Conservation (phyloP, 92 coral and sea anemone genomes). For the Parazoanthus atlanticus region DNA sequence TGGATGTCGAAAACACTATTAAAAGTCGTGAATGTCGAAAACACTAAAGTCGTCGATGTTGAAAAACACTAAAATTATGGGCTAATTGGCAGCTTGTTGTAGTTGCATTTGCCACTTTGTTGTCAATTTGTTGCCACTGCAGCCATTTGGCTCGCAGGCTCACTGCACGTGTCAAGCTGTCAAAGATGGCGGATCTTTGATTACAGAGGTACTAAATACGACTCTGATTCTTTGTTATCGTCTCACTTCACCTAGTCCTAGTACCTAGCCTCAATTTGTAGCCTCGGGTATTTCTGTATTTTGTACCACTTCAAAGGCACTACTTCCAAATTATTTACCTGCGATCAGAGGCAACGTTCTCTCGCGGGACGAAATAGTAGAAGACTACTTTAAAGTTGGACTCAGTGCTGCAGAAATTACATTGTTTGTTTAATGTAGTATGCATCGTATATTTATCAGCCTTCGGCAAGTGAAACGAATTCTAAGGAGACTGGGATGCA, state of each 20-base stretch:
- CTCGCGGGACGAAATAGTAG: slow-evolving; percentile 6
- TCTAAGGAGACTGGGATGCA: slow-evolving; percentile 41
- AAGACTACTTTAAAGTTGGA: background rate
- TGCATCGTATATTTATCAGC: slow-evolving; percentile 10
- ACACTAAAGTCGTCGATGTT: too few species aligned
- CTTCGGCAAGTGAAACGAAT: too few species aligned
- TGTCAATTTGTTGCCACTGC: too few species aligned
- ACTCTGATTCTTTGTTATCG: too few species aligned
- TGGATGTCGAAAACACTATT: too few species aligned
- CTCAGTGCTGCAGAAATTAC: slow-evolving; percentile 2
- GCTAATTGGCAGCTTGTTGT: too few species aligned
- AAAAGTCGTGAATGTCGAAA: too few species aligned
- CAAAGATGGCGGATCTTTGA: background rate
- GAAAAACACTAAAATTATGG: too few species aligned
- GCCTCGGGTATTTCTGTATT: background rate
- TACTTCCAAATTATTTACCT: background rate
- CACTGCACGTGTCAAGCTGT: slow-evolving; percentile 20
- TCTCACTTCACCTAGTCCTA: too few species aligned
- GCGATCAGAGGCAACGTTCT: background rate
- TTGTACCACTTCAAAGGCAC: background rate
- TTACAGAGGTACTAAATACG: background rate
- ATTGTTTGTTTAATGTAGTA: background rate
- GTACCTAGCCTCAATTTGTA: slow-evolving; percentile 12
- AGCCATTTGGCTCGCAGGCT: slow-evolving; percentile 5
- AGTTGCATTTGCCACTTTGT: too few species aligned